phyloP scores from a whole-genome alignment of 1,140 invertebrate species.

The Paracyclopina nana region DNA sequence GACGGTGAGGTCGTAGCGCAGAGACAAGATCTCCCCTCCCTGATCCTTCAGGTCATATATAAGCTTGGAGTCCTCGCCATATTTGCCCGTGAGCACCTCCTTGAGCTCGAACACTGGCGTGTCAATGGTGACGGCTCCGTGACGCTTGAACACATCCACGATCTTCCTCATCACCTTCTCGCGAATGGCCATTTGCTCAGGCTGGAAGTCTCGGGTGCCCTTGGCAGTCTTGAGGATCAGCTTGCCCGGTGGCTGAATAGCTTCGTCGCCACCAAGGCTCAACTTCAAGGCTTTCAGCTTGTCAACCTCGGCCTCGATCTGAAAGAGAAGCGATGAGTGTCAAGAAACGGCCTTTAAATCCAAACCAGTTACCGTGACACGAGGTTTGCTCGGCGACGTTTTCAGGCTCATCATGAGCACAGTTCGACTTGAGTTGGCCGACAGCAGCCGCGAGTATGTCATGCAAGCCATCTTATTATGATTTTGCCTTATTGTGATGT shows the following conservation, averaged over 20 bases:
- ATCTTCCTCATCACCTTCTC: constrained; percentile 75
- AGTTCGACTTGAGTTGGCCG: not conserved
- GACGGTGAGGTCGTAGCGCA: constrained; percentile 76
- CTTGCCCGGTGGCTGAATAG: constrained; percentile 30
- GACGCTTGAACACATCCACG: constrained; percentile 71
- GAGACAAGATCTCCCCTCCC: constrained; percentile 81
- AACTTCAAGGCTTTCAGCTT: constrained; percentile 59
- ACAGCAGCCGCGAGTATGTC: not conserved
- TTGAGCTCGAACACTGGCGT: constrained; percentile 98
- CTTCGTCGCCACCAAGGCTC: constrained; percentile 17
- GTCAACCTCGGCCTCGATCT: constrained; percentile 58
- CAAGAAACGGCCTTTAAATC: constrained; percentile 3
- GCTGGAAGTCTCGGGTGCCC: constrained; percentile 85
- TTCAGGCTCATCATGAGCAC: not conserved
- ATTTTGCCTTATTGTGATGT: not conserved
- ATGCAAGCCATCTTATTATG: not conserved
- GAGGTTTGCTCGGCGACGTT: not conserved
- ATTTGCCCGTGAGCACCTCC: constrained; percentile 96
- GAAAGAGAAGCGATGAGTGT: constrained; percentile 20
- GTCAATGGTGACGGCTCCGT: constrained; percentile 96
- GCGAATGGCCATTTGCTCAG: constrained; percentile 80
- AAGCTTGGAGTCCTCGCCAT: constrained; percentile 96
- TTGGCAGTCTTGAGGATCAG: constrained; percentile 29
- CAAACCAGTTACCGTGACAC: not conserved
- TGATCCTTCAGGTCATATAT: constrained; percentile 98